Conservation (phyloP, 2,888 invertebrate species). For the Cinara cedri region DNA sequence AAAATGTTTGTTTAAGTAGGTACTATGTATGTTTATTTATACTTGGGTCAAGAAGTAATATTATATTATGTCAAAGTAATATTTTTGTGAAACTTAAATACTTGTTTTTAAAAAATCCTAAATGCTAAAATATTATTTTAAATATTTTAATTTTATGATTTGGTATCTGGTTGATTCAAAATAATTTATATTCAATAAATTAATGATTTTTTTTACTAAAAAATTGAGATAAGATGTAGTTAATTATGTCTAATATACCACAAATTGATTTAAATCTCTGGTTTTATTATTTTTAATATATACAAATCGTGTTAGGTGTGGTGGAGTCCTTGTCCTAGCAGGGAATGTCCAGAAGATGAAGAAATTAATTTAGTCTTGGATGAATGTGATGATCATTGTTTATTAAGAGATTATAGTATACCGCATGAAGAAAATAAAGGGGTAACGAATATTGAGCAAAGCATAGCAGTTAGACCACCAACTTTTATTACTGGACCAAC, state of each 20-base stretch:
- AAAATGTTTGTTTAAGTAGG: no score
- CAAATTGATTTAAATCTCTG: background rate
- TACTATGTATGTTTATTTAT: no score
- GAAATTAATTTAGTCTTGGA: conserved; percentile 76
- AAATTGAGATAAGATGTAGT: background rate
- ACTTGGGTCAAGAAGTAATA: no score
- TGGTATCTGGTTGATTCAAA: background rate
- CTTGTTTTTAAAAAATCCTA: no score
- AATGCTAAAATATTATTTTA: background rate
- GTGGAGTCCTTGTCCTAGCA: conserved; percentile 83
- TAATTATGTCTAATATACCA: background rate
- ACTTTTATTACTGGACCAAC: conserved; percentile 58
- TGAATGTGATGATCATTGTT: conserved; percentile 76
- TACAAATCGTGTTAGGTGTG: conserved; percentile 68
- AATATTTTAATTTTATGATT: background rate
- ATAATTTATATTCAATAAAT: conserved; percentile 12
- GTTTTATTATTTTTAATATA: background rate
- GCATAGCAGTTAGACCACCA: conserved; percentile 61
- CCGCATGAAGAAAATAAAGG: conserved; percentile 57
- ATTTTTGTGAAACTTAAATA: no score
- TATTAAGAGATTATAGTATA: conserved; percentile 64
- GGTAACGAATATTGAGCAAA: conserved; percentile 60
- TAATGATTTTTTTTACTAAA: conserved; percentile 7
- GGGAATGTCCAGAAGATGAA: conserved; percentile 78
- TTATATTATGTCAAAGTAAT: no score